A percentile compares a stretch with the other conserved stretches of the same genome.
Evolutionary conservation across 2,113 vertebrate genomes (phyloP).

Genomic region (Spermophilus dauricus): DNA sequence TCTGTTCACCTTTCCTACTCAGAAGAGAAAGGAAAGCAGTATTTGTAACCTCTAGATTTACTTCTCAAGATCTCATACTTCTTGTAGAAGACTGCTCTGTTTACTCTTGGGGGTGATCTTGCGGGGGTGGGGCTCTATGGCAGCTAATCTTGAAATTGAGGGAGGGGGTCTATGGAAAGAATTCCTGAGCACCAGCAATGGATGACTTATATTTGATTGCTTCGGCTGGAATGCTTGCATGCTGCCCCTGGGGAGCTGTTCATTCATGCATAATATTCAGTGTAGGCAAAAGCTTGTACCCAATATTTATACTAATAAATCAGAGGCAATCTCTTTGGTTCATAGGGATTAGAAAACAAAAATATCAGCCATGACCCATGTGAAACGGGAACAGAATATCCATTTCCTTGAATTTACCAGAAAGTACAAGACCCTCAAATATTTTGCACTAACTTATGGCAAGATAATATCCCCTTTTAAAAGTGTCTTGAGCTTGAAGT

Average conservation of each 20-base stretch:
- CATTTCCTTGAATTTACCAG: background rate
- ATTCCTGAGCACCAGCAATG: background rate
- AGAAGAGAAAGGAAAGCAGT: background rate
- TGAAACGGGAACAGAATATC: background rate
- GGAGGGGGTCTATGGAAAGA: background rate
- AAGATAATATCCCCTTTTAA: background rate
- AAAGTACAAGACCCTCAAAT: background rate
- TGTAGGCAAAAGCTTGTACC: background rate
- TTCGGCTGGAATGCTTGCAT: fast-evolving
- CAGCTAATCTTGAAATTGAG: background rate
- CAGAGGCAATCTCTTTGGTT: background rate
- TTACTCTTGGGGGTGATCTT: background rate
- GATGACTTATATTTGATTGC: background rate
- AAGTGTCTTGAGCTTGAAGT: background rate
- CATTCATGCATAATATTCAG: background rate
- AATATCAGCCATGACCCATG: background rate
- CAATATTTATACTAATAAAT: background rate
- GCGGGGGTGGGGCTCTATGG: too few relatives aligned
- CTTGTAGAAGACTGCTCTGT: background rate
- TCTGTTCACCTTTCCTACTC: background rate
- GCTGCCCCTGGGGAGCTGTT: fast-evolving
- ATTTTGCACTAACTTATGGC: background rate
- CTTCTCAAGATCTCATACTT: background rate
- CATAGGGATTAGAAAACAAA: background rate
- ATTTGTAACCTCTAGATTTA: background rate